Conservation (phyloP, 2,797 vertebrate species). For the Enteromius viviparus region DNA sequence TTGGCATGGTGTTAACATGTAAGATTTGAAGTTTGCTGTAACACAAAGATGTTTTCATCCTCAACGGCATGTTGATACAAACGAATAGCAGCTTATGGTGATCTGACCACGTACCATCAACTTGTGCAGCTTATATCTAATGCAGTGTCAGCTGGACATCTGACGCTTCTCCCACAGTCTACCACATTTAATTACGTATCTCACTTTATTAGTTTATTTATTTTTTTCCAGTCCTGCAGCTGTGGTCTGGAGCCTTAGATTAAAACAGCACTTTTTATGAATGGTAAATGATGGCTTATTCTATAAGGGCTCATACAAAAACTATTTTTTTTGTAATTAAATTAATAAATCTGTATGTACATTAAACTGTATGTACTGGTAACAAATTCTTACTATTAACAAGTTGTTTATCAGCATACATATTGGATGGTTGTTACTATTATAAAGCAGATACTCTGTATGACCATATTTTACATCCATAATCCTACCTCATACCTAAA, state of each 20-base stretch:
- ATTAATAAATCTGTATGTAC: no score
- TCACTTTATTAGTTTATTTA: background rate
- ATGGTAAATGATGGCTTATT: background rate
- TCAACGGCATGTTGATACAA: constrained; percentile 29
- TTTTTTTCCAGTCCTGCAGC: background rate
- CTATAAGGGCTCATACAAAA: no score
- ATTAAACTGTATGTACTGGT: background rate
- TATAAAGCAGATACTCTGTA: background rate
- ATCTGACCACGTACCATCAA: constrained; percentile 12
- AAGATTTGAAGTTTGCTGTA: background rate
- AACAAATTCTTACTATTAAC: background rate
- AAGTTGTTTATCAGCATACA: background rate
- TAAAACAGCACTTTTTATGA: background rate
- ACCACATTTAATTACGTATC: constrained; percentile 20
- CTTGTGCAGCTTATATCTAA: constrained; percentile 17
- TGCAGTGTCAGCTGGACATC: constrained; percentile 22
- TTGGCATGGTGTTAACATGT: constrained; percentile 1
- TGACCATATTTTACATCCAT: background rate
- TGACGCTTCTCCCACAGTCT: constrained; percentile 36
- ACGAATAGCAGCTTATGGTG: constrained; percentile 16
- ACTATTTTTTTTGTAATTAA: no score
- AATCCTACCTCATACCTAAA: background rate
- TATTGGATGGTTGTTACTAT: background rate
- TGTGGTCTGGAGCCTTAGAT: background rate
- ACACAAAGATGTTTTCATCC: background rate